Conservation (phyloP, 2,113 vertebrate genomes). For the Potamarius usumacintae region DNA sequence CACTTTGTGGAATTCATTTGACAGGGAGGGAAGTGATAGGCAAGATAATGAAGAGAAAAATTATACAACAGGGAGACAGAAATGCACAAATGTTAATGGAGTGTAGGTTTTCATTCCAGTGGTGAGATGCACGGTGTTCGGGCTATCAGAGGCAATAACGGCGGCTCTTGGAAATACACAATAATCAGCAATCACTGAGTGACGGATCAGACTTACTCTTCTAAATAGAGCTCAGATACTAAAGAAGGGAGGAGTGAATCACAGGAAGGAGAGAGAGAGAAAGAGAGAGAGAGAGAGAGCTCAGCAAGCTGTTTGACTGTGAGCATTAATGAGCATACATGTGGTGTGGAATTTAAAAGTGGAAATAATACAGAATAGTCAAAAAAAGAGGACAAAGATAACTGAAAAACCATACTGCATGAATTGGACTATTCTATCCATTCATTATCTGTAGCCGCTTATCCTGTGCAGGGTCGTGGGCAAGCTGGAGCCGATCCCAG, state of each 20-base stretch:
- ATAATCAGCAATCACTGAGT: constrained; percentile 35
- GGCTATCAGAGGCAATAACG: constrained; percentile 18
- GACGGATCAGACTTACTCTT: constrained; percentile 15
- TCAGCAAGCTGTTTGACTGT: constrained; percentile 13
- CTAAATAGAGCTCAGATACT: constrained; percentile 29
- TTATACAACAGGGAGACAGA: constrained; percentile 51
- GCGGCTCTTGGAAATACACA: constrained; percentile 19
- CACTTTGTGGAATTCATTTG: constrained; percentile 40
- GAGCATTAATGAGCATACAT: constrained; percentile 6
- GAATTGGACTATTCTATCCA: background rate
- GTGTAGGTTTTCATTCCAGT: constrained; percentile 20
- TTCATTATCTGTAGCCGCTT: no score
- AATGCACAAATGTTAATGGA: constrained; percentile 29
- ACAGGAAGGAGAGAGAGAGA: background rate
- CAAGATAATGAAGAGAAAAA: constrained; percentile 50
- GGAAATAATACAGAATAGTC: background rate
- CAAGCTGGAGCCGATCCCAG: no score
- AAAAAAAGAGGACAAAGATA: background rate
- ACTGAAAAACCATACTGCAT: background rate
- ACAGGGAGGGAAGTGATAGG: constrained; percentile 48
- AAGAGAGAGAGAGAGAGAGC: background rate
- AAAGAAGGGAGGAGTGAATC: constrained; percentile 5
- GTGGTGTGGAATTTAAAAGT: background rate
- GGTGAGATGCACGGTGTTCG: constrained; percentile 22
- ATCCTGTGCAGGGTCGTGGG: no score